Evolutionary conservation across 2,113 vertebrate genomes (phyloP).

Genomic region (Psammodynastes pulverulentus): DNA sequence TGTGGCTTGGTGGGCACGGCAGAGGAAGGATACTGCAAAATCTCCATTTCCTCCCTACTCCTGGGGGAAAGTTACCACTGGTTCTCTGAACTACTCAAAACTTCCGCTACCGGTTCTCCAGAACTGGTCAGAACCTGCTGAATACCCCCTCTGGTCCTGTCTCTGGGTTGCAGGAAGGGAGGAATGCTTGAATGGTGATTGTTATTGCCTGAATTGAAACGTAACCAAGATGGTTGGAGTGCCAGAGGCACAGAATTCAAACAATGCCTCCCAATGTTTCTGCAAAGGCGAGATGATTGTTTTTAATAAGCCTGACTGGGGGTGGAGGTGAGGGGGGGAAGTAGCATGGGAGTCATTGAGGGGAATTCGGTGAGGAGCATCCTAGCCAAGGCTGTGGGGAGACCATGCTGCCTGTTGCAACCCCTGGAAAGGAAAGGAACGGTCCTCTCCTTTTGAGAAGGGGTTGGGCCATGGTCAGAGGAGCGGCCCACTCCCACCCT

Average conservation of each 20-base stretch:
- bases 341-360: neutral
- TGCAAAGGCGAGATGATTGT: neutral
- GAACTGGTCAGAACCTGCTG: no score
- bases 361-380: neutral
- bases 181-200: no score
- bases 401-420: neutral
- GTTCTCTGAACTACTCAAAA: no score
- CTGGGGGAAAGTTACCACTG: no score
- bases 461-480: no score
- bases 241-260: neutral
- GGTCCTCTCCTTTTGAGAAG: neutral
- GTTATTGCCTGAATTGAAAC: neutral
- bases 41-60: no score
- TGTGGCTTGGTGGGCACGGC: no score
- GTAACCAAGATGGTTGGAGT: neutral
- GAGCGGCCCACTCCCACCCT: neutral
- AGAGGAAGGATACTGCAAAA: no score
- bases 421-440: neutral
- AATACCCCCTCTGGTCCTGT: no score
- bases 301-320: neutral
- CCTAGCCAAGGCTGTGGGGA: neutral
- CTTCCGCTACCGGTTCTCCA: no score
- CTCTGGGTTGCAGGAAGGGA: no score
- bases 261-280: neutral
- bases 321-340: neutral